These are phyloP conservation scores for Holacanthus passer DNA, from an alignment of 2,113 vertebrate species.

Conservation along the genomic window DNA sequence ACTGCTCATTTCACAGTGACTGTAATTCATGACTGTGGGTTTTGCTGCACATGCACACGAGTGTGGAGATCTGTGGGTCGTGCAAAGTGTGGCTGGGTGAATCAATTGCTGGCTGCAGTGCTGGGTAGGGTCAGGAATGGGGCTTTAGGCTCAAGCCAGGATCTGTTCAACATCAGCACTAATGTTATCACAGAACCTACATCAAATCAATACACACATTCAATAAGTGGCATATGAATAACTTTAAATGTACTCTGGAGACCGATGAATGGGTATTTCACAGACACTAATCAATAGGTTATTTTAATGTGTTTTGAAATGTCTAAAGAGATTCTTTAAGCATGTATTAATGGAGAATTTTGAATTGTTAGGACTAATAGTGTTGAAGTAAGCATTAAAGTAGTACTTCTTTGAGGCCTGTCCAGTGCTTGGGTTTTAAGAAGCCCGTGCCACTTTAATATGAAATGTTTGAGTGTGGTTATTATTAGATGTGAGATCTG, in stretches of 20 bases:
- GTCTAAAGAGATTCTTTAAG: not conserved
- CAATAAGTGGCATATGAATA: not conserved
- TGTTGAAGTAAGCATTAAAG: not conserved
- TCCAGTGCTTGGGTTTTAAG: not conserved
- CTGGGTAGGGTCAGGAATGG: not conserved
- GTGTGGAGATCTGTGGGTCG: not conserved
- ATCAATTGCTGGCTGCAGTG: not conserved
- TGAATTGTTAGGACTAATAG: not conserved
- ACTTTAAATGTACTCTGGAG: constrained; percentile 18
- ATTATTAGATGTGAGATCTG: not conserved
- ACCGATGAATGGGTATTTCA: constrained; percentile 17
- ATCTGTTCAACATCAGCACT: not conserved
- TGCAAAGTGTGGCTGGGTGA: not conserved
- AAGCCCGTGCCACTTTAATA: not conserved
- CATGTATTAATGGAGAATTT: not conserved
- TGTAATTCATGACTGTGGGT: not conserved
- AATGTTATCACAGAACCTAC: constrained; percentile 7
- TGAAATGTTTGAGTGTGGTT: not conserved
- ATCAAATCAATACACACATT: constrained; percentile 23
- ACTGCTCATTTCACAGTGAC: not conserved
- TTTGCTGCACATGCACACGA: not conserved
- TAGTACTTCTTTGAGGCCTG: not conserved
- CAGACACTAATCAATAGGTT: constrained; percentile 25
- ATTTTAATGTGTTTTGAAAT: not conserved
- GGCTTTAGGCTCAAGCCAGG: not conserved